Base-by-base conservation (phyloP, 1,140 invertebrate species). In the Drosophila sturtevanti region DNA sequence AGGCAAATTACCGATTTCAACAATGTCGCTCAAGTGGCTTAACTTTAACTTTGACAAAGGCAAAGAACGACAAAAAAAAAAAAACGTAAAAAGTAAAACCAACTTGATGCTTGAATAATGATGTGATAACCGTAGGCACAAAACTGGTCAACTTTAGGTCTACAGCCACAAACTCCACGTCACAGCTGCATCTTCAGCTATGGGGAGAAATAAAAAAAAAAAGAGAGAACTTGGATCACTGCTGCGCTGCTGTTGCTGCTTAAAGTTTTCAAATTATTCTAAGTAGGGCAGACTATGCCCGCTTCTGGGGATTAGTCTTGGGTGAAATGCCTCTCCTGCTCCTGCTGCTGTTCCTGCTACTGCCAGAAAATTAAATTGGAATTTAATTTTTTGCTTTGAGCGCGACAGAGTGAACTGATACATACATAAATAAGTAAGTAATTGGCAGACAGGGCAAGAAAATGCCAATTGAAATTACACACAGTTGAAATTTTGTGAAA, bases 181-280 rank as follows among this genome's bases (percentile, higher is more conserved):
- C 71, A 65, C 82, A 87, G 82, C 84, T 82, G 82, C 82, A 87
- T 62, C 75, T 54, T 41, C 35, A 48, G 41, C 41, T 48, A 48
- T 48, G 16, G 16, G 41, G 16, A 11, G 11, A 21, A 11, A 48
- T 11, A 48, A 18, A 7, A 44, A 44, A 1, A 44, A 48, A 2
- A 21, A 18, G 16, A 48, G 21, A 10, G 18, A 48, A 48, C 41
- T 48, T 48, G 41, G 41, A 48, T 48, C 41, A 48, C 48, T 41
- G 59, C 44, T 38, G 35, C 16, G 35, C 16, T 51, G 75, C 72
- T 86, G 68, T 59, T 86, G 68, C 62, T 73, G 79, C 82, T 87
- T 82, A 87, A 87, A 87, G 84, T 87, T 87, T 87, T 87, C 82
- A 87, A 87, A 87, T 87, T 87, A 87, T 87, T 89, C 76, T 79